Evolutionary conservation across 2,888 invertebrate genomes (phyloP), one percentile per base, ranked within the genome.

Genomic region (Nipponacmea schrenckii): DNA sequence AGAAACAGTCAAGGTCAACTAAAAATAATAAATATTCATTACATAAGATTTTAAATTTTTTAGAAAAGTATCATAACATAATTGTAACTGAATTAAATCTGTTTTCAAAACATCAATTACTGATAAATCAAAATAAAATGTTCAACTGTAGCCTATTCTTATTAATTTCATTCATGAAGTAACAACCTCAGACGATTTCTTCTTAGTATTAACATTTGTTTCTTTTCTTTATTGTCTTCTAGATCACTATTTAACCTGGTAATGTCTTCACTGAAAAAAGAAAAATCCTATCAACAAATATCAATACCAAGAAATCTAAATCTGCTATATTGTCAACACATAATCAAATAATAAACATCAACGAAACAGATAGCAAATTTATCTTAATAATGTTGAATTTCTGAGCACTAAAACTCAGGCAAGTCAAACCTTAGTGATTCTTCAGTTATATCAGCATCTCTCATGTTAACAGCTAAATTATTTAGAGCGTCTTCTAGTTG

Each of bases 151-250:
- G 4, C 1, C 3, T 39, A 10, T 39, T 8, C 39, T 39, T 24
- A 56, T 56, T 1, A 50, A 50, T 17, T 24, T n/a, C n/a, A n/a
- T n/a, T n/a, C n/a, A 39, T 5, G 39, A 39, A 15, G 68, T 20
- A 24, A 69, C 69, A 56, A 84, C 84, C 81, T 84, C 8, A 86
- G 72, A 70, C 76, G 79, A 68, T 83, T 82, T 71, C 84, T 81
- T 64, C 80, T 78, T 62, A 83, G 81, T 26, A 81, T 72, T 64
- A 85, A 71, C 44, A 76, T 71, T 8, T 81, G 72, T 73, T 84
- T 86, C 69, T 79, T 78, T 70, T 75, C 79, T 70, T 73, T 77
- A 67, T 77, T 72, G 45, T 73, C 76, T 39, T 81, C 77, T 8
- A 81, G 64, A 65, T 77, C 78, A 17, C 64, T 46, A 62, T 62